These are phyloP conservation scores for Cinclus mexicanus DNA, from an alignment of 2,113 vertebrate genomes.

Conservation along the genomic window DNA sequence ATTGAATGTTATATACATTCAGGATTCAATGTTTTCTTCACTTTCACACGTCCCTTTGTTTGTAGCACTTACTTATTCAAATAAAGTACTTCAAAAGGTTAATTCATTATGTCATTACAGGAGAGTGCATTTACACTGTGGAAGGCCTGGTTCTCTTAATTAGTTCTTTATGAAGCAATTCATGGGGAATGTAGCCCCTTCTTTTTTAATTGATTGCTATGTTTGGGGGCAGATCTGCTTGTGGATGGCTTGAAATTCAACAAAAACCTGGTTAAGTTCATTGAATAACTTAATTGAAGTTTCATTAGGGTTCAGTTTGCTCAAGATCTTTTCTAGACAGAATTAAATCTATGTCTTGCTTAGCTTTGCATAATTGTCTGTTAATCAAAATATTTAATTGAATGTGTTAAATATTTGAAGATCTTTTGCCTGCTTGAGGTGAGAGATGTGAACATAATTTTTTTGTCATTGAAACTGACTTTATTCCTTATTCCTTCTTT, in stretches of 20 bases:
- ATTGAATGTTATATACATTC: background rate
- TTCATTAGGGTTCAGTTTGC: background rate
- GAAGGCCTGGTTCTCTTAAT: background rate
- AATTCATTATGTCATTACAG: background rate
- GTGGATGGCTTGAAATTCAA: background rate
- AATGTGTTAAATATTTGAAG: background rate
- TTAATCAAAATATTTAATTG: background rate
- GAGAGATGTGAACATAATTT: background rate
- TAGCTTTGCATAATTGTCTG: background rate
- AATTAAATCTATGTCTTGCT: background rate
- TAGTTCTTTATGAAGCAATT: background rate
- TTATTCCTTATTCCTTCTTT: slow-evolving; percentile 43
- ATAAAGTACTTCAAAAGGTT: background rate
- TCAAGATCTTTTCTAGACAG: background rate
- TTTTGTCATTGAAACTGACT: background rate
- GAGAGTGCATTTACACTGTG: background rate
- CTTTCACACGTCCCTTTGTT: background rate
- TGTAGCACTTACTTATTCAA: background rate
- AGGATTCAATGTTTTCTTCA: background rate
- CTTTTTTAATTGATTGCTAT: background rate
- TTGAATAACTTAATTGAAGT: background rate
- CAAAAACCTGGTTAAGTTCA: background rate
- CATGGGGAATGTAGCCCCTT: background rate
- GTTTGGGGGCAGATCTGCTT: background rate
- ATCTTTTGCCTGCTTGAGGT: background rate